Percentiles rank a stretch among this genome's conserved stretches.
Evolutionary conservation across 2,888 invertebrate genomes (phyloP).

Genomic region (Xylophagus ater): DNA sequence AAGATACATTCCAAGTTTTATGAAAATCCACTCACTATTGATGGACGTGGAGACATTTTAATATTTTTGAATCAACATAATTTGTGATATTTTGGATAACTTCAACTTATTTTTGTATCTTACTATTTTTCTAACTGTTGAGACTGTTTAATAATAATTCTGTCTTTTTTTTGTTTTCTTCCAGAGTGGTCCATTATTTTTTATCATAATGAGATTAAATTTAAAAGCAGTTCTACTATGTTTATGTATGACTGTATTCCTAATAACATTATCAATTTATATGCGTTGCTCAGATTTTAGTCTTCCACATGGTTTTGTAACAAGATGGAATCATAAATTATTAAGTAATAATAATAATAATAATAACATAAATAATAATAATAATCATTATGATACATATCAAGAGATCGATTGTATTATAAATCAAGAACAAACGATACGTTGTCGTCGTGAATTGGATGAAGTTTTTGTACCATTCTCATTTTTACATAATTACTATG

Average conservation of each 20-base stretch:
- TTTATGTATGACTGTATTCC: constrained; percentile 50
- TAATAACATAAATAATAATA: no score
- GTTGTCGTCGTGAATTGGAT: constrained; percentile 67
- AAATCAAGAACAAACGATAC: constrained; percentile 73
- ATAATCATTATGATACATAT: constrained; percentile 15
- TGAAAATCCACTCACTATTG: no score
- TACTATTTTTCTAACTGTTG: no score
- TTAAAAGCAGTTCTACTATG: constrained; percentile 60
- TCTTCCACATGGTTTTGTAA: constrained; percentile 30
- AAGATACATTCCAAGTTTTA: no score
- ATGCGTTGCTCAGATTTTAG: constrained; percentile 57
- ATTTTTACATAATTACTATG: constrained; percentile 87
- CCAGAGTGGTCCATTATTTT: constrained; percentile 35
- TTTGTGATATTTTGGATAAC: no score
- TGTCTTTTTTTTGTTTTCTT: no score
- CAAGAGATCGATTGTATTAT: constrained; percentile 76
- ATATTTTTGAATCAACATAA: no score
- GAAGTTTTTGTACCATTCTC: constrained; percentile 89
- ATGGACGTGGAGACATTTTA: no score
- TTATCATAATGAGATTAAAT: constrained; percentile 67
- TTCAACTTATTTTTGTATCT: no score
- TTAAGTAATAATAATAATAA: constrained; percentile 16
- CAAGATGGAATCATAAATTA: constrained; percentile 26
- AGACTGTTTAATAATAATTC: no score
- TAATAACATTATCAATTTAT: constrained; percentile 63